Evolutionary conservation across 2,113 vertebrate species (phyloP).

Genomic region (Tympanuchus pallidicinctus): DNA sequence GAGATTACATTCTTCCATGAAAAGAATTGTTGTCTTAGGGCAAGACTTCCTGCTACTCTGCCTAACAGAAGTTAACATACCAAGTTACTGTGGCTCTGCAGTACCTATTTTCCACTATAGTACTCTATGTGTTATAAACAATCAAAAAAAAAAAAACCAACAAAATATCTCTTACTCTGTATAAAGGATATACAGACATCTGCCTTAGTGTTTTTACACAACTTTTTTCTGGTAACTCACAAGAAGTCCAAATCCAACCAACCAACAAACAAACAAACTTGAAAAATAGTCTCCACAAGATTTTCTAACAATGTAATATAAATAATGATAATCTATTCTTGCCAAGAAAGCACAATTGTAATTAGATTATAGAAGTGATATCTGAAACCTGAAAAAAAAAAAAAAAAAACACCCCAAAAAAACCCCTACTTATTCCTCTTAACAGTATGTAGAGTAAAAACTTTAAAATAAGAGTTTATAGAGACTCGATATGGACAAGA

Average conservation of each 20-base stretch:
- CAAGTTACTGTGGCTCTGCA: background rate
- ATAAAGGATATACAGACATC: background rate
- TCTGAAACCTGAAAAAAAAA: background rate
- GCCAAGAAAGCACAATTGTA: background rate
- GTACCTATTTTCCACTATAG: background rate
- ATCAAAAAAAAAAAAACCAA: background rate
- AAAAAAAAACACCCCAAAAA: background rate
- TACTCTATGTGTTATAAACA: background rate
- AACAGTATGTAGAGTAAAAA: background rate
- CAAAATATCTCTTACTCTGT: background rate
- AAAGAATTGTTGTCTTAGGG: background rate
- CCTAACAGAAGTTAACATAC: background rate
- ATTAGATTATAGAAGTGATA: background rate
- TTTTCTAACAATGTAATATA: background rate
- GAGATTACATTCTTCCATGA: background rate
- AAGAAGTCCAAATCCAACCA: background rate
- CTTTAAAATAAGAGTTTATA: constrained; percentile 7
- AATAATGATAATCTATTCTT: background rate
- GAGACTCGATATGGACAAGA: background rate
- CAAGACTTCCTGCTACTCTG: background rate
- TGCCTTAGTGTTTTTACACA: background rate
- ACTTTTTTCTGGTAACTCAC: background rate
- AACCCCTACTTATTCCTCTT: background rate
- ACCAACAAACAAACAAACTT: background rate
- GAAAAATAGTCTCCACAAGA: background rate